Percentiles rank a stretch among this genome's conserved stretches.
These are phyloP conservation scores for Tanypteryx hageni DNA, from an alignment of 2,888 invertebrate genomes.

Conservation along the genomic window DNA sequence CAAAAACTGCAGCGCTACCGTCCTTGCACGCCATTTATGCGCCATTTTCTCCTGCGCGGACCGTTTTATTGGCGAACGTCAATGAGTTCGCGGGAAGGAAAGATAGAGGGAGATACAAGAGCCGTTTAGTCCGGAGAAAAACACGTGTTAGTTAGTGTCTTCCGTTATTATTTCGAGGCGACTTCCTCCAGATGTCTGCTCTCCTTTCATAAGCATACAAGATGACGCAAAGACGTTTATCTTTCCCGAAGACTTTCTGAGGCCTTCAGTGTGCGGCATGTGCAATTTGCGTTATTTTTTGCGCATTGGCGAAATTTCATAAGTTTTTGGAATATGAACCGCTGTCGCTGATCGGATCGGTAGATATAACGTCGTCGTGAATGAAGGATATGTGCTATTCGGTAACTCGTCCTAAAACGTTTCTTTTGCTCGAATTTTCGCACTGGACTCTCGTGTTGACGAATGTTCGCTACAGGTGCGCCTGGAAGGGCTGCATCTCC, in stretches of 20 bases:
- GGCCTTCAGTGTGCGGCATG: neutral
- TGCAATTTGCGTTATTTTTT: neutral
- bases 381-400: no score
- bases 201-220: neutral
- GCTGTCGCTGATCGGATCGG: no score
- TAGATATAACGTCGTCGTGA: no score
- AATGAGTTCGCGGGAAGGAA: neutral
- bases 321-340: no score
- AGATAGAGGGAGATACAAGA: neutral
- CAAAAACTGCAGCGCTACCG: no score
- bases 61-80: neutral
- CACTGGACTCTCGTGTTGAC: neutral
- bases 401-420: no score
- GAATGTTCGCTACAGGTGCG: neutral
- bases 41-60: no score
- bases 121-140: neutral
- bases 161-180: slow-evolving; percentile 37
- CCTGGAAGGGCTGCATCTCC: neutral
- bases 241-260: slow-evolving; percentile 22
- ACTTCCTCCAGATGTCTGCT: slow-evolving; percentile 51
- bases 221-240: slow-evolving; percentile 25
- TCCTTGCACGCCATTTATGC: no score
- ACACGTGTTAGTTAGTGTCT: neutral
- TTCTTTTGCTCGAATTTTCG: no score
- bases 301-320: neutral